These are phyloP conservation scores for Mus musculus DNA, from an alignment of 2,113 vertebrate genomes.

Conservation along the genomic window DNA sequence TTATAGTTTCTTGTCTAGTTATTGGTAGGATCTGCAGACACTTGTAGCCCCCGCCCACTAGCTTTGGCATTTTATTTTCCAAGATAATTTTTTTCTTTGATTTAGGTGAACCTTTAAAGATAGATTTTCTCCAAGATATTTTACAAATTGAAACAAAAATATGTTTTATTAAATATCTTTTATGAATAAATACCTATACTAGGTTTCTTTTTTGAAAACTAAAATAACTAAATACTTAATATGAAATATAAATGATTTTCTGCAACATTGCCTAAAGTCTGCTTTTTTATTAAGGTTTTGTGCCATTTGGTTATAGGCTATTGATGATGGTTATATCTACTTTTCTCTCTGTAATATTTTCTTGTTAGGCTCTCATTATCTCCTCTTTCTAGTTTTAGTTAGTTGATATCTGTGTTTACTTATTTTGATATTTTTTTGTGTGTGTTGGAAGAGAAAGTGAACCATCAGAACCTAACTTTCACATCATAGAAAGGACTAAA, in stretches of 20 bases:
- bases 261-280: neutral
- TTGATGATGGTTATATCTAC: conserved; percentile 8
- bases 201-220: conserved; percentile 29
- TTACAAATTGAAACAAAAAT: neutral
- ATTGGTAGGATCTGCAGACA: neutral
- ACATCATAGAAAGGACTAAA: neutral
- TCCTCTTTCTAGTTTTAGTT: neutral
- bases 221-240: neutral
- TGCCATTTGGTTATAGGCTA: neutral
- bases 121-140: neutral
- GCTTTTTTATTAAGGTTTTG: neutral
- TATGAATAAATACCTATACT: neutral
- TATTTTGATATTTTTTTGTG: neutral
- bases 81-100: neutral
- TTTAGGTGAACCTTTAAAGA: neutral
- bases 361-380: neutral
- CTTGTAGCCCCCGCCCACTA: neutral
- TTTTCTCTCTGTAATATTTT: neutral
- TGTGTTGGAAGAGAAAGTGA: neutral
- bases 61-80: neutral
- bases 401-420: neutral
- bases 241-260: neutral
- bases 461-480: neutral
- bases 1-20: neutral
- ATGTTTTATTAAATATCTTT: neutral